These are phyloP conservation scores for Taxidea taxus DNA, from an alignment of 2,113 vertebrate species.

Conservation along the genomic window DNA sequence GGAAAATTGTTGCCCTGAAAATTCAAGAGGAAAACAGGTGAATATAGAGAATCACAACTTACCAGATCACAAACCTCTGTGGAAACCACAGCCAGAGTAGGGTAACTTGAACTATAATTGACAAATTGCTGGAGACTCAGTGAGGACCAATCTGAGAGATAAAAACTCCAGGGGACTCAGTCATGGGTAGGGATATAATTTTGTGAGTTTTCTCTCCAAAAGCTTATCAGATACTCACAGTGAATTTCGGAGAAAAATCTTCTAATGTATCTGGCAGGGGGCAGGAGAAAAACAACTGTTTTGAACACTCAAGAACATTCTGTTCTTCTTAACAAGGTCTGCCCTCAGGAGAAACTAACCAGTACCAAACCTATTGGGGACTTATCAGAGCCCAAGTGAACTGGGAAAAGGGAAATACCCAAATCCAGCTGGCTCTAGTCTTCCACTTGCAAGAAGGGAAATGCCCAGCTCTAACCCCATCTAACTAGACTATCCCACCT, in stretches of 20 bases:
- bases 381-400: neutral
- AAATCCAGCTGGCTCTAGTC: neutral
- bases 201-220: neutral
- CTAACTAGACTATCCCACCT: neutral
- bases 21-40: neutral
- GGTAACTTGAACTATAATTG: neutral
- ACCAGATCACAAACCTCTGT: neutral
- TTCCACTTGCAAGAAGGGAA: neutral
- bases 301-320: neutral
- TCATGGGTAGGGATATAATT: neutral
- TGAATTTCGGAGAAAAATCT: neutral
- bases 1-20: neutral
- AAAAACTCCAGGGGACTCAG: neutral
- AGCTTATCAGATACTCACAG: neutral
- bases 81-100: neutral
- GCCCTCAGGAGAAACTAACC: neutral
- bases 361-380: neutral
- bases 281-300: neutral
- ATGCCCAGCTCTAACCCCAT: neutral
- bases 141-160: neutral
- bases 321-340: neutral
- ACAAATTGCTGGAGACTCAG: neutral
- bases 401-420: neutral
- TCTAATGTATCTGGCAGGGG: neutral
- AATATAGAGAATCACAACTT: neutral